Percentiles rank a stretch among this genome's conserved stretches.
Evolutionary conservation across 64 coral and sea anemone genomes (phyloP).

Genomic region (Orbicella faveolata): DNA sequence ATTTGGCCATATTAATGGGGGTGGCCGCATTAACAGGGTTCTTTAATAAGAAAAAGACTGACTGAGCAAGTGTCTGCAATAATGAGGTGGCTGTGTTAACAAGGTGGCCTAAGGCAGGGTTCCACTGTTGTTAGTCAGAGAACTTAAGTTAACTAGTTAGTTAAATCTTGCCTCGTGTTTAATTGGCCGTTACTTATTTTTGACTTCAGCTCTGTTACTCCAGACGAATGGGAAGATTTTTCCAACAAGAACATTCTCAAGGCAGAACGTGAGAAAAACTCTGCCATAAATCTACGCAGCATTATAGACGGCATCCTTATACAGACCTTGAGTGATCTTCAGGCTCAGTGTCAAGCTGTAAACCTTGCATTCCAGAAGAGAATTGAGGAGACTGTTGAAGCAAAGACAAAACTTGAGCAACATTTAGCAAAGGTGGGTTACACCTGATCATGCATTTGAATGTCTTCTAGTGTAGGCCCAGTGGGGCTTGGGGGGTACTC

Average conservation of each 20-base stretch:
- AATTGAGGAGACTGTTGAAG: constrained; percentile 94
- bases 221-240: constrained; percentile 94
- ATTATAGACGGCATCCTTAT: constrained; percentile 96
- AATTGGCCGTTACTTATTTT: not conserved
- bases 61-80: no score
- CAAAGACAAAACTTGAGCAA: constrained; percentile 93
- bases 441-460: not conserved
- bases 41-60: no score
- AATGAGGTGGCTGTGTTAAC: no score
- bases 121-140: no score
- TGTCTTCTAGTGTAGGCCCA: not conserved
- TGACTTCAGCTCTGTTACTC: constrained; percentile 86
- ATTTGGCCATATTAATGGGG: no score
- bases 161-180: not conserved
- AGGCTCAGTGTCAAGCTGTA: constrained; percentile 85
- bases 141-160: not conserved
- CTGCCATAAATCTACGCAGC: constrained; percentile 80
- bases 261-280: constrained; percentile 95
- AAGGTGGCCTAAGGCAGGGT: no score
- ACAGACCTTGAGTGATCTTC: constrained; percentile 88
- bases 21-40: no score
- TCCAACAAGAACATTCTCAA: constrained; percentile 97
- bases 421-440: constrained; percentile 80
- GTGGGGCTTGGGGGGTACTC: no score
- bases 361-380: constrained; percentile 97